phyloP scores from a whole-genome alignment of 2,888 invertebrate genomes.

The Ormyrus rosae region DNA sequence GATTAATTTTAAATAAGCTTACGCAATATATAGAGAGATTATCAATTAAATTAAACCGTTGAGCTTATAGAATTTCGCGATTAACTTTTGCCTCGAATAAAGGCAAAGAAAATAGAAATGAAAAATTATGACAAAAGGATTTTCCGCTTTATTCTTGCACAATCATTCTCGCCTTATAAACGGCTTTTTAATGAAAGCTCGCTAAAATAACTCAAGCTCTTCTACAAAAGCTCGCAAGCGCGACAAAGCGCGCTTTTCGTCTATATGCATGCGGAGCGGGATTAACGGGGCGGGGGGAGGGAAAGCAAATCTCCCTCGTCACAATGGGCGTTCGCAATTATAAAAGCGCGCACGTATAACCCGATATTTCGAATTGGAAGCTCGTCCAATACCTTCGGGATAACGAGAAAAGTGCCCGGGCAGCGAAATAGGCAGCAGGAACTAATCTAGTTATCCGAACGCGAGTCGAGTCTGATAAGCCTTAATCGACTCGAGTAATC shows the following conservation, averaged over 20 bases:
- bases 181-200: no score
- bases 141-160: no score
- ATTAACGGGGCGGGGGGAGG: neutral
- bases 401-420: neutral
- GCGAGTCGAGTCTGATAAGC: slow-evolving; percentile 53
- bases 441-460: slow-evolving; percentile 54
- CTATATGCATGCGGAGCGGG: neutral
- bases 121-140: no score
- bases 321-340: neutral
- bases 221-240: no score
- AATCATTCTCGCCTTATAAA: no score
- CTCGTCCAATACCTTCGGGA: neutral
- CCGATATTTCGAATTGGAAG: neutral
- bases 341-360: slow-evolving; percentile 2
- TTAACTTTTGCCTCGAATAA: no score
- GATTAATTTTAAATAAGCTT: no score
- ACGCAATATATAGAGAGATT: no score
- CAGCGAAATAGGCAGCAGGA: neutral
- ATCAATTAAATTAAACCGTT: no score
- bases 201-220: no score
- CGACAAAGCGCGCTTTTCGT: neutral
- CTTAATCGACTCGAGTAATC: slow-evolving; percentile 57
- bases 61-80: no score
- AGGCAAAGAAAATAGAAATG: no score
- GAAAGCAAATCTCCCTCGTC: neutral